A percentile compares a stretch with the other conserved stretches of the same genome.
Conservation (phyloP, 2,797 vertebrate genomes). For the Phyllotis vaccarum region DNA sequence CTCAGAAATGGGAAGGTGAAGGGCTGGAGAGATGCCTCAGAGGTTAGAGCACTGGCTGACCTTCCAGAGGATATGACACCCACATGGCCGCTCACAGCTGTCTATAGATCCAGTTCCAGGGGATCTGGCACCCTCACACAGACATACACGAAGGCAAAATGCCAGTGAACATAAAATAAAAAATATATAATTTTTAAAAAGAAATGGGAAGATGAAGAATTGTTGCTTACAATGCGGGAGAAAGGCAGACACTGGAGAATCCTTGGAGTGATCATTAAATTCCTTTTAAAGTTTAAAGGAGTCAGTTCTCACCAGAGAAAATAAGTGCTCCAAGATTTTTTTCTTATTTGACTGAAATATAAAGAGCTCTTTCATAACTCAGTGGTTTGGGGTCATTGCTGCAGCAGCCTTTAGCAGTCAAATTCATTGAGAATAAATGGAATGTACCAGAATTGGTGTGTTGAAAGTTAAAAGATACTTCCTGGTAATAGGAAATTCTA, state of each 20-base stretch:
- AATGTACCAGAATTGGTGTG: background rate
- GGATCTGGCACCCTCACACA: background rate
- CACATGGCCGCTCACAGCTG: background rate
- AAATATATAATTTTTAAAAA: background rate
- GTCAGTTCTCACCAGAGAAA: constrained; percentile 15
- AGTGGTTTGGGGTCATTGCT: background rate
- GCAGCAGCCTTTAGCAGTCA: background rate
- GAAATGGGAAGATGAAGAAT: constrained; percentile 4
- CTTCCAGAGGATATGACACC: background rate
- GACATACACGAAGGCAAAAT: background rate
- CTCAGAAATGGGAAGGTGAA: background rate
- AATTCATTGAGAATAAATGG: background rate
- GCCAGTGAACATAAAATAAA: background rate
- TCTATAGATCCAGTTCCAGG: background rate
- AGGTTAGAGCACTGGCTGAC: background rate
- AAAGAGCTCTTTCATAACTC: constrained; percentile 33
- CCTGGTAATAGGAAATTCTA: constrained; percentile 7
- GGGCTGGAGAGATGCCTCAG: background rate
- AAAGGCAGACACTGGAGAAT: constrained; percentile 21
- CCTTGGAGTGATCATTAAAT: constrained; percentile 14
- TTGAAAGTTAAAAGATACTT: background rate
- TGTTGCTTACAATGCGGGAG: background rate
- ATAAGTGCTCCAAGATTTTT: background rate
- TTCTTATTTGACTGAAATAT: constrained; percentile 17
- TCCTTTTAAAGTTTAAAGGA: constrained; percentile 14